Percentiles rank a stretch among this genome's conserved stretches.
These are phyloP conservation scores for Myotis davidii DNA, from an alignment of 2,113 vertebrate species.

Conservation along the genomic window DNA sequence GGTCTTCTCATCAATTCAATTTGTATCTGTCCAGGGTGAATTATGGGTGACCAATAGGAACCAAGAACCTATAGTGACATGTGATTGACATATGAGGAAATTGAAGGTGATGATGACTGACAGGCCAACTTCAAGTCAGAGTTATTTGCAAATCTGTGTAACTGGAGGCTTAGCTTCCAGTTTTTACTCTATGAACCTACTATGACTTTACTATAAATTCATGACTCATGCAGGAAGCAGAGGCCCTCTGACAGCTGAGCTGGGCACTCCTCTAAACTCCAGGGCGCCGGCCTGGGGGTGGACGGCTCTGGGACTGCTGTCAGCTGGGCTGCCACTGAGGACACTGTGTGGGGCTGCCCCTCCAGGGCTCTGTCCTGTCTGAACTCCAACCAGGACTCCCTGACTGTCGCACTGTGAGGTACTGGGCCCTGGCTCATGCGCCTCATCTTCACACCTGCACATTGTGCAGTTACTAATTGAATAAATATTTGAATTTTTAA, in stretches of 20 bases:
- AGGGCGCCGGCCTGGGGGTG: rapidly evolving
- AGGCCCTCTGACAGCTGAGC: neutral
- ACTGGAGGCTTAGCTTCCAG: neutral
- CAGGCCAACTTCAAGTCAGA: neutral
- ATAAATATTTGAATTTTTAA: slow-evolving; percentile 55
- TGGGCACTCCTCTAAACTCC: neutral
- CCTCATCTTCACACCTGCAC: neutral
- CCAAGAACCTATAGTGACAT: rapidly evolving
- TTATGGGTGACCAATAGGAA: neutral
- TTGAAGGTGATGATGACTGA: neutral
- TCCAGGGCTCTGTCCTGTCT: neutral
- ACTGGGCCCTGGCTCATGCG: neutral
- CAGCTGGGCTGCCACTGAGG: neutral
- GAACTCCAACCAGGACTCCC: neutral
- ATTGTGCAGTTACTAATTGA: neutral
- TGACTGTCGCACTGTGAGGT: rapidly evolving
- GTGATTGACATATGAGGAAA: neutral
- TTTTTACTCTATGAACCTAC: neutral
- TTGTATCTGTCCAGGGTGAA: neutral
- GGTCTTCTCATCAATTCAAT: neutral
- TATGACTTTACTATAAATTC: neutral
- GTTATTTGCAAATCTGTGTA: neutral
- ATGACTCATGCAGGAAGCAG: neutral
- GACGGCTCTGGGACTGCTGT: neutral
- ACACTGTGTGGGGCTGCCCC: neutral